Conservation (phyloP, 2,113 vertebrate species). For the Gallinago media region DNA sequence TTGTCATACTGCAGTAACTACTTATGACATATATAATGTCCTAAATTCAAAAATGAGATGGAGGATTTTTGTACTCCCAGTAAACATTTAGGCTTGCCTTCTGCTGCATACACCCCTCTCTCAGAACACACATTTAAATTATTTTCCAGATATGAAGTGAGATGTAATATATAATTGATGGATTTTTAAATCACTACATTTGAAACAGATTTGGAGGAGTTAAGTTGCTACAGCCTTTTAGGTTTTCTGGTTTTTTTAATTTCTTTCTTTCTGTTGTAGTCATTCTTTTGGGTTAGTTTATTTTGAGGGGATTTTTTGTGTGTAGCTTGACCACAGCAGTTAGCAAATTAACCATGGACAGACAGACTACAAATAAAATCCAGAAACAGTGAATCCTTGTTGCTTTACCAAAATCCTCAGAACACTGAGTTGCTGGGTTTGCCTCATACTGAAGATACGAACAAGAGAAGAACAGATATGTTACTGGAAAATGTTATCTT, state of each 20-base stretch:
- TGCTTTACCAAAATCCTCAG: neutral
- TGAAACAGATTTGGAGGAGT: slow-evolving; percentile 42
- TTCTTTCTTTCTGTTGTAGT: neutral
- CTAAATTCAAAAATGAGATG: slow-evolving; percentile 82
- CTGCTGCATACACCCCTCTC: slow-evolving; percentile 44
- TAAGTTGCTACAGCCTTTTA: slow-evolving; percentile 12
- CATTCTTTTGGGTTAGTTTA: neutral
- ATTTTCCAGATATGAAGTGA: slow-evolving; percentile 51
- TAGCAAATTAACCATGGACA: slow-evolving; percentile 7
- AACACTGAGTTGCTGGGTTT: slow-evolving; percentile 17
- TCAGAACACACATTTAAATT: slow-evolving; percentile 59
- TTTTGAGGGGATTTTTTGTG: neutral
- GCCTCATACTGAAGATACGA: slow-evolving; percentile 36
- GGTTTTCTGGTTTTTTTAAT: neutral
- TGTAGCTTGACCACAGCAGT: slow-evolving; percentile 31
- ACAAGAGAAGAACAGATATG: slow-evolving; percentile 18
- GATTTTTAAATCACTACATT: slow-evolving; percentile 47
- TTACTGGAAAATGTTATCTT: slow-evolving; percentile 43
- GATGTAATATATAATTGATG: slow-evolving; percentile 68
- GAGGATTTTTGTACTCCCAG: slow-evolving; percentile 71
- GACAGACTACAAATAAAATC: neutral
- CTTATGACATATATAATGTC: slow-evolving; percentile 81
- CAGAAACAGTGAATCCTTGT: slow-evolving; percentile 10
- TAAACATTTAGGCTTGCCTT: slow-evolving; percentile 75
- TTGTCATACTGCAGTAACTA: slow-evolving; percentile 79